Percentiles rank a stretch among this genome's conserved stretches.
phyloP scores from a whole-genome alignment of 2,888 invertebrate species.

The Pseudococcus viburni region DNA sequence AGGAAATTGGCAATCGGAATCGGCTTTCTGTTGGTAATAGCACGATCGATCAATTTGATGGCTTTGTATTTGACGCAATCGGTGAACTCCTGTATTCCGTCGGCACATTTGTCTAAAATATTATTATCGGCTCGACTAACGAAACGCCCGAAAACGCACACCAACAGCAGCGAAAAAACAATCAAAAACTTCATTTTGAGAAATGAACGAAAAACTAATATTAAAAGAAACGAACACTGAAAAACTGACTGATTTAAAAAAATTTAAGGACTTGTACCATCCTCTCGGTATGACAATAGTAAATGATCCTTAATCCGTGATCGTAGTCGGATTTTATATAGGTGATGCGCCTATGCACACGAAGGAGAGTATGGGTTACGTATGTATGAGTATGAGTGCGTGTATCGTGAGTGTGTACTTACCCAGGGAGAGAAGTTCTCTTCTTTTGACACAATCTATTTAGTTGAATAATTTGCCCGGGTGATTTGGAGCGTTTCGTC shows the following conservation, averaged over 20 bases:
- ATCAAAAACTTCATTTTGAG: slow-evolving; percentile 36
- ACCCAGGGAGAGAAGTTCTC: slow-evolving; percentile 23
- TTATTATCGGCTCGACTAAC: slow-evolving; percentile 65
- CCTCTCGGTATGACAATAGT: slow-evolving; percentile 9
- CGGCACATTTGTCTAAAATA: slow-evolving; percentile 61
- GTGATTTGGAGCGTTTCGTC: slow-evolving; percentile 63
- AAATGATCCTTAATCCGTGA: slow-evolving; percentile 45
- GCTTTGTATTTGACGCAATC: slow-evolving; percentile 63
- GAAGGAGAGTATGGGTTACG: background rate
- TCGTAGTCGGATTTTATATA: slow-evolving; percentile 56
- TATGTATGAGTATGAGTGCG: background rate
- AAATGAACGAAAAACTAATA: background rate
- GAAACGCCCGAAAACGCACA: slow-evolving; percentile 64
- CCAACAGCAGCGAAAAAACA: slow-evolving; percentile 29
- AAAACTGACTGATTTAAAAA: background rate
- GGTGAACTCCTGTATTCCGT: slow-evolving; percentile 67
- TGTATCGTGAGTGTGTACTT: background rate
- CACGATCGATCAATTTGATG: slow-evolving; percentile 55
- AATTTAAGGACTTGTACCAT: background rate
- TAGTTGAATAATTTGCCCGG: slow-evolving; percentile 62
- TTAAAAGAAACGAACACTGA: background rate
- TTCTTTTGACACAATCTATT: slow-evolving; percentile 65
- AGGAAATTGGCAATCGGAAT: slow-evolving; percentile 62
- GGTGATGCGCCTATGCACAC: background rate
- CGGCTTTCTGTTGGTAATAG: slow-evolving; percentile 58